A percentile compares a stretch with the other conserved stretches of the same genome.
phyloP scores from a whole-genome alignment of 2,113 vertebrate genomes.

The Probosciger aterrimus region DNA sequence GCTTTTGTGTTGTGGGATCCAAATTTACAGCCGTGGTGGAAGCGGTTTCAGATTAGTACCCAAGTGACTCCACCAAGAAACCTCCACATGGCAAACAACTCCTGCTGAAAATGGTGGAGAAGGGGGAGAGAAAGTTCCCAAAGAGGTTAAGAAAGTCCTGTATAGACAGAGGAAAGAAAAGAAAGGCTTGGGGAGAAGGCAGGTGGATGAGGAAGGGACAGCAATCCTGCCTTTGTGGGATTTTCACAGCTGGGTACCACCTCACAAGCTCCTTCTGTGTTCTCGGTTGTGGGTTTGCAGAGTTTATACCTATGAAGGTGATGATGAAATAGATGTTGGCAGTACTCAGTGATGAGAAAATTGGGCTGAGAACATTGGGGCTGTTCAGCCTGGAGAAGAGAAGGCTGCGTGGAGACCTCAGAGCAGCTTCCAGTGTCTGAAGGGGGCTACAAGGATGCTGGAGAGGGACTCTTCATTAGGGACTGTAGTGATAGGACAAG shows the following conservation, averaged over 20 bases:
- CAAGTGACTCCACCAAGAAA: neutral
- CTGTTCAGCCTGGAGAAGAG: neutral
- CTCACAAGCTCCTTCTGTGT: neutral
- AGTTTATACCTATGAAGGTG: neutral
- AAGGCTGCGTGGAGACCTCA: neutral
- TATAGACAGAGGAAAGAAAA: neutral
- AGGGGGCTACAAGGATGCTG: neutral
- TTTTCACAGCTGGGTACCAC: neutral
- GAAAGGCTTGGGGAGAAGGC: neutral
- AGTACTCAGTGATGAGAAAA: neutral
- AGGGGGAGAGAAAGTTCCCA: neutral
- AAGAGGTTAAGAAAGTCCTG: neutral
- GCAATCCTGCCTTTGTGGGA: neutral
- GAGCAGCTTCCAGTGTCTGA: neutral
- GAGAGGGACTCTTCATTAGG: neutral
- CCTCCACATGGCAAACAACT: neutral
- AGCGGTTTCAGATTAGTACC: neutral
- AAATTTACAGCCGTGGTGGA: neutral
- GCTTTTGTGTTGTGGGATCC: neutral
- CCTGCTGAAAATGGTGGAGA: neutral
- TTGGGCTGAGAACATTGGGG: neutral
- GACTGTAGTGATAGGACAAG: neutral
- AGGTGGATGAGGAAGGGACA: neutral
- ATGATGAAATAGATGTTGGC: neutral
- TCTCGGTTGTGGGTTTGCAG: neutral